These are phyloP conservation scores for Tridacna gigas DNA, from an alignment of 2,888 invertebrate genomes.

Conservation along the genomic window DNA sequence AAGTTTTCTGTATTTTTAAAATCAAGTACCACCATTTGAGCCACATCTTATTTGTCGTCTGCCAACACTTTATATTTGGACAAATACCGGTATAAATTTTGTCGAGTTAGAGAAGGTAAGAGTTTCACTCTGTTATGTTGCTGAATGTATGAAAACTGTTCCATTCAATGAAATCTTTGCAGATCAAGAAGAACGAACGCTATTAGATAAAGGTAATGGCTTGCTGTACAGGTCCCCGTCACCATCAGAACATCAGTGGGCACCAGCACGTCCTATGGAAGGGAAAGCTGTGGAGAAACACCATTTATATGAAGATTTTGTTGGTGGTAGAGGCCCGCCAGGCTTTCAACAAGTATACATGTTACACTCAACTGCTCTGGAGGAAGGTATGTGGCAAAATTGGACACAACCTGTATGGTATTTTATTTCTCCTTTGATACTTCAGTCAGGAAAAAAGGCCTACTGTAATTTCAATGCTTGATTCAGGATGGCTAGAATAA, in stretches of 20 bases:
- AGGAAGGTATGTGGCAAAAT: not conserved
- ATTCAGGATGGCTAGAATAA: too few species aligned
- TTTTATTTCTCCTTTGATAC: not conserved
- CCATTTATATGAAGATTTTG: slow-evolving; percentile 6
- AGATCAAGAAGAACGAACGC: not conserved
- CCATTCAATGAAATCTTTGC: not conserved
- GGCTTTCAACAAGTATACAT: slow-evolving; percentile 11
- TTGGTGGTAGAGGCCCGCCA: not conserved
- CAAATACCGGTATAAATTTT: too few species aligned
- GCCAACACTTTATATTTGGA: too few species aligned
- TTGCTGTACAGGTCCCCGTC: not conserved
- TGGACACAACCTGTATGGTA: not conserved
- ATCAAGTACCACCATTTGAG: too few species aligned
- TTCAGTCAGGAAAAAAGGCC: too few species aligned
- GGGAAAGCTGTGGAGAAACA: not conserved
- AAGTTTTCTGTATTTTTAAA: too few species aligned
- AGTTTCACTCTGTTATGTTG: too few species aligned
- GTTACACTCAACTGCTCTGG: slow-evolving; percentile 4
- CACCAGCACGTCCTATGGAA: not conserved
- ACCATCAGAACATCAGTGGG: not conserved
- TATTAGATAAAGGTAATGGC: not conserved
- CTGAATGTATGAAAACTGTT: too few species aligned
- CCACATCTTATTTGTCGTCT: too few species aligned
- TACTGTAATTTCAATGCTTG: too few species aligned
- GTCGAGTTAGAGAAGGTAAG: too few species aligned